These are phyloP conservation scores for Porites lutea DNA, from an alignment of 64 coral and sea anemone species.

Conservation along the genomic window DNA sequence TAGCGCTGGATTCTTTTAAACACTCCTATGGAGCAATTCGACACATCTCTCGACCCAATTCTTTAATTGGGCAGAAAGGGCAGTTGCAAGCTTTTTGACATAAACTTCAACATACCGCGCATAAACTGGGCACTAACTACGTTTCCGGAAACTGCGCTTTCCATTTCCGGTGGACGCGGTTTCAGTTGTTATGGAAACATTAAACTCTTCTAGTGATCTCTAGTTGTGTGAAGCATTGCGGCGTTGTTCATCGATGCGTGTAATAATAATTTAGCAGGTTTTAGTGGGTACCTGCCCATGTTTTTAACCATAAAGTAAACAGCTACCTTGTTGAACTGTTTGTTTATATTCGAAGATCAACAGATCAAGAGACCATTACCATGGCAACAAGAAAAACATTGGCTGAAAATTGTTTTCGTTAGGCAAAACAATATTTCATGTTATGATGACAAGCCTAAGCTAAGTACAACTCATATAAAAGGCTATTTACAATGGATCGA, in stretches of 20 bases:
- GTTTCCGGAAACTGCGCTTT: neutral
- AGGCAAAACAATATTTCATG: neutral
- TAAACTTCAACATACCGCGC: neutral
- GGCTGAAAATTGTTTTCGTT: neutral
- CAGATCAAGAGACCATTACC: constrained; percentile 32
- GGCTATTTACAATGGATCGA: neutral
- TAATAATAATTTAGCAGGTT: constrained; percentile 41
- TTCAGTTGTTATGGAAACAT: neutral
- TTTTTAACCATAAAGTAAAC: neutral
- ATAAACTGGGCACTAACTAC: neutral
- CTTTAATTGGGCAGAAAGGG: no score
- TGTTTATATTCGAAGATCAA: constrained; percentile 22
- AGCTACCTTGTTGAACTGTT: neutral
- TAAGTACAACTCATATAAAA: neutral
- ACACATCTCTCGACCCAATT: no score
- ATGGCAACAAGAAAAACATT: neutral
- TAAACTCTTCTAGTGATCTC: neutral
- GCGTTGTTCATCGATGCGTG: neutral
- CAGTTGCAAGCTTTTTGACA: no score
- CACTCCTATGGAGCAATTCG: no score
- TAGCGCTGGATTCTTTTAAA: no score
- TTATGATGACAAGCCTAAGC: neutral
- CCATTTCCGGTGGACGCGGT: neutral
- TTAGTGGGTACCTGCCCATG: constrained; percentile 4
- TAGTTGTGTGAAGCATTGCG: neutral